These are phyloP conservation scores for Amia ocellicauda DNA, from an alignment of 2,113 vertebrate genomes.

Conservation along the genomic window DNA sequence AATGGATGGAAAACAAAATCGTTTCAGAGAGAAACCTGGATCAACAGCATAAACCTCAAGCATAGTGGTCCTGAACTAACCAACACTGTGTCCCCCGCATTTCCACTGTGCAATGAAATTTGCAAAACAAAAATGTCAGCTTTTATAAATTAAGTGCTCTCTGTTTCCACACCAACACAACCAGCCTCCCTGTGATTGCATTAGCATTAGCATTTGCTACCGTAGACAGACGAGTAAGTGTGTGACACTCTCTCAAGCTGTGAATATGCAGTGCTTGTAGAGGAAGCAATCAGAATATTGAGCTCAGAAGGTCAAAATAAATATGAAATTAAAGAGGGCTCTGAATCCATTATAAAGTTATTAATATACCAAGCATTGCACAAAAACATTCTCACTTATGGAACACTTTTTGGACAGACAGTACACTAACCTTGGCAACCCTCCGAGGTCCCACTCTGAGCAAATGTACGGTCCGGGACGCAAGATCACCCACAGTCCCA, in stretches of 20 bases:
- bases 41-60: no score
- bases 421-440: conserved; percentile 78
- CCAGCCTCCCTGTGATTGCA: background rate
- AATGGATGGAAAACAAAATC: no score
- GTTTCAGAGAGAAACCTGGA: no score
- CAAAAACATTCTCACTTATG: conserved; percentile 9
- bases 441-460: conserved; percentile 83
- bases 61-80: no score
- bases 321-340: background rate
- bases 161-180: conserved; percentile 8
- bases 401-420: background rate
- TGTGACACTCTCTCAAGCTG: conserved; percentile 18
- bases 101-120: conserved; percentile 3
- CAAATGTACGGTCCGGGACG: conserved; percentile 91
- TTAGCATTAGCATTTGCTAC: conserved; percentile 27
- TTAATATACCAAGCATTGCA: background rate
- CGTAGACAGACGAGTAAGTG: conserved; percentile 22
- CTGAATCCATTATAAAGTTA: background rate
- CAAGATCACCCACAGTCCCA: conserved; percentile 85
- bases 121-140: conserved; percentile 8
- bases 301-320: background rate
- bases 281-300: no score
- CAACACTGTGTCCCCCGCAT: no score
- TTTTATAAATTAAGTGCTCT: conserved; percentile 15
- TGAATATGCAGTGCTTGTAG: no score